Evolutionary conservation across 2,888 invertebrate genomes (phyloP), one percentile per base, ranked within the genome.

Genomic region (Dendrolimus houi): DNA sequence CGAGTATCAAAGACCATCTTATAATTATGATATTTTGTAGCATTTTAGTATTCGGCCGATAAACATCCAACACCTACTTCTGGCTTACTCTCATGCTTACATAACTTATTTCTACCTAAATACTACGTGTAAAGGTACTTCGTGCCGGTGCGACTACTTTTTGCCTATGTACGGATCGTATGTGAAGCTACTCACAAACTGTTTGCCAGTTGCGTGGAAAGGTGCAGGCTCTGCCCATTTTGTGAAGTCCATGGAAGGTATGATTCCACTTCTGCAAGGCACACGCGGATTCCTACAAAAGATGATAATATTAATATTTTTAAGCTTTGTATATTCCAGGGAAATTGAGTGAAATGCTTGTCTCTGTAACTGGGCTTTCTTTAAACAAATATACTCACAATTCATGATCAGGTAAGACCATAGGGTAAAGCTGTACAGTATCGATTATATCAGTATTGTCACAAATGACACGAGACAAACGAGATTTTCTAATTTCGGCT

Each of bases 361-460:
- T 29, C 29, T 29, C 6, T 29, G 29, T 29, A 29, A 3, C 29
- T 29, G 3, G 17, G 17, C 0, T 29, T 29, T 6, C 29, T 29
- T 29, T 29, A 29, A 29, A 29, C 6, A 12, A 12, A 8, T 53
- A 13, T 59, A 93, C 95, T 94, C 92, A 97, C 97, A 97, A 93
- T 92, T 97, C 96, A 77, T 97, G 97, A 86, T 97, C 97, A 3
- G 97, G 96, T 71, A 97, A 86, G 42, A 97, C 96, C 96, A 97
- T 96, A 1, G 97, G 97, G 82, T 97, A 97, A 12, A 97, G 92
- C 81, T 98, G 98, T 63, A 96, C 94, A 9, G 96, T 96, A 75
- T 97, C 97, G 65, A 98, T 97, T 64, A 97, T 92, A 79, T 98
- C 97, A 0, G 97, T 97, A 77, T 97, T 97, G 81, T 98, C 98